phyloP scores from a whole-genome alignment of 1,140 invertebrate species.

The Uloborus diversus region DNA sequence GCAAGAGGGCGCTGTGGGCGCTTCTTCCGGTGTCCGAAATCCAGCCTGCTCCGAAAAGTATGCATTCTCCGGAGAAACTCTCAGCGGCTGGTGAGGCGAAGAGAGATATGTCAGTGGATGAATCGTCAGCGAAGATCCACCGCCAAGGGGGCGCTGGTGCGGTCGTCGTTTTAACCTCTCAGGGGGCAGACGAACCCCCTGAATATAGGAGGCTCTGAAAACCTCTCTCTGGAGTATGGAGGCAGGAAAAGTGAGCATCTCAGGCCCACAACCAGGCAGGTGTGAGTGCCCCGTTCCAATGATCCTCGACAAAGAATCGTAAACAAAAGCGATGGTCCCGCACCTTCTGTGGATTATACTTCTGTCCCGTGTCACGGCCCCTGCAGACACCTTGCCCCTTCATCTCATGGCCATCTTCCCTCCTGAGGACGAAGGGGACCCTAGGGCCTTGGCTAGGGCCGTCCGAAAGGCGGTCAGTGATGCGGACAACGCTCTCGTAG shows the following conservation, averaged over 20 bases:
- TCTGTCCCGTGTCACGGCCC: background rate
- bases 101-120: background rate
- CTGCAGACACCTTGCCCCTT: slow-evolving; percentile 14
- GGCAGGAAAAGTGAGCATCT: no score
- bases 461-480: slow-evolving; percentile 41
- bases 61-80: background rate
- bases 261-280: no score
- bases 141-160: background rate
- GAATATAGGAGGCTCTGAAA: no score
- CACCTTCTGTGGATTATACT: slow-evolving; percentile 24
- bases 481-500: slow-evolving; percentile 16
- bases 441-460: slow-evolving; percentile 4
- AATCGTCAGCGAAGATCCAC: background rate
- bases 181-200: no score
- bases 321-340: background rate
- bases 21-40: background rate
- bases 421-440: background rate
- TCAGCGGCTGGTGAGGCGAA: background rate
- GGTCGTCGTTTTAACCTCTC: background rate
- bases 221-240: no score
- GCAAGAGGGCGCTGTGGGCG: background rate
- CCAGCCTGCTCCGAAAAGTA: background rate
- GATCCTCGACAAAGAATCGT: background rate
- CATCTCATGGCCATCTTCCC: slow-evolving; percentile 41
- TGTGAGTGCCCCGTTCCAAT: background rate